These are phyloP conservation scores for Ecliptopera silaceata DNA, from an alignment of 2,888 invertebrate genomes.

Conservation along the genomic window DNA sequence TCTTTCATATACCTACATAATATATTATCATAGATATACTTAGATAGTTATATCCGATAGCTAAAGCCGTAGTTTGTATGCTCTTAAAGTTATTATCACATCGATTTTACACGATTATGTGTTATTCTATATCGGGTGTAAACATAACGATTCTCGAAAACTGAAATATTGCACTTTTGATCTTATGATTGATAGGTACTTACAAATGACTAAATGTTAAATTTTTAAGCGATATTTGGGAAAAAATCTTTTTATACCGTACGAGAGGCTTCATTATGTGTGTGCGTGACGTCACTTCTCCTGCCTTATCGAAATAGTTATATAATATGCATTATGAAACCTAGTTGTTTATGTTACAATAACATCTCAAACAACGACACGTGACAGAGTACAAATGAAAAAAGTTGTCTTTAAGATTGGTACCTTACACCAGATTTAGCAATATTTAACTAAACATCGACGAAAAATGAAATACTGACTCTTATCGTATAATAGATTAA, in stretches of 20 bases:
- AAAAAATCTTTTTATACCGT: slow-evolving; percentile 17
- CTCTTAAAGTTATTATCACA: slow-evolving; percentile 28
- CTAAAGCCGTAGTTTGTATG: slow-evolving; percentile 37
- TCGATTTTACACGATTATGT: slow-evolving; percentile 38
- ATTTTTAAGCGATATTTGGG: neutral
- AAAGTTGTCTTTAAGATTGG: no score
- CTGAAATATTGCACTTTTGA: neutral
- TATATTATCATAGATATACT: slow-evolving; percentile 26
- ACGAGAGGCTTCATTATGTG: slow-evolving; percentile 3
- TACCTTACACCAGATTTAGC: no score
- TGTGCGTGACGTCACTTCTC: slow-evolving; percentile 10
- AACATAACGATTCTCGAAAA: slow-evolving; percentile 12
- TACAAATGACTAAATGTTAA: neutral
- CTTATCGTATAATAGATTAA: no score
- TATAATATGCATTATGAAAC: no score
- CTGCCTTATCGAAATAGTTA: neutral
- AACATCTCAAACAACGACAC: no score
- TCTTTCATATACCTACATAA: slow-evolving; percentile 36
- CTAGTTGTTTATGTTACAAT: no score
- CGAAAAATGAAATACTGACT: no score
- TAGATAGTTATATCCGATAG: slow-evolving; percentile 44
- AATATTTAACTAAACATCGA: no score
- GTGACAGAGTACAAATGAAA: no score
- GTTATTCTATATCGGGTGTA: slow-evolving; percentile 22
- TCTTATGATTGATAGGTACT: neutral